Conservation (phyloP, 2,113 vertebrate species). For the Calonectris borealis region DNA sequence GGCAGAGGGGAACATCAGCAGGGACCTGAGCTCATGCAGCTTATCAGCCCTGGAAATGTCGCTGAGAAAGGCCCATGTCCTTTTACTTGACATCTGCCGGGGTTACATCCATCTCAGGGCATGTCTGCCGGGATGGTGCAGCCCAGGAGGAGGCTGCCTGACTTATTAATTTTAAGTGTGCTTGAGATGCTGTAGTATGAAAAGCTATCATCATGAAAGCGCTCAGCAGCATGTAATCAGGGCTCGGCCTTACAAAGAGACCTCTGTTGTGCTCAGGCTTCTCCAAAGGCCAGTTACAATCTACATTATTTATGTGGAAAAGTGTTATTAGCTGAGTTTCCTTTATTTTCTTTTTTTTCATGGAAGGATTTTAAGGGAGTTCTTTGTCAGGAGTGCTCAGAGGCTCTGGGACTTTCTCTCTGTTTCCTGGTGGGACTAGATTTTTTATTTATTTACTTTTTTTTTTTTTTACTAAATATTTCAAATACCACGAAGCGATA, state of each 20-base stretch:
- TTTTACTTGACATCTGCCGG: background rate
- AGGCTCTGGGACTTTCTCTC: background rate
- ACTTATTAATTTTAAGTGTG: background rate
- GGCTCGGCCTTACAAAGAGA: slow-evolving; percentile 3
- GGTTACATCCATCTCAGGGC: background rate
- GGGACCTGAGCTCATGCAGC: background rate
- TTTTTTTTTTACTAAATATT: background rate
- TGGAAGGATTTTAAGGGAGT: slow-evolving; percentile 4
- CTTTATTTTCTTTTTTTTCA: background rate
- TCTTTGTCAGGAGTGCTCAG: background rate
- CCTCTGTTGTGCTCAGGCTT: slow-evolving; percentile 17
- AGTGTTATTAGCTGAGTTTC: slow-evolving; percentile 36
- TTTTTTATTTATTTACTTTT: slow-evolving; percentile 30
- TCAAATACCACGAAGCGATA: slow-evolving; percentile 34
- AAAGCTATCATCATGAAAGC: slow-evolving; percentile 14
- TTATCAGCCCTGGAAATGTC: background rate
- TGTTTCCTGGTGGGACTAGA: background rate
- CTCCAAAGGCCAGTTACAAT: slow-evolving; percentile 49
- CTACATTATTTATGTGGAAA: slow-evolving; percentile 61
- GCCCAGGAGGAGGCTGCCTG: background rate
- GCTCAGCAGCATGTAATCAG: slow-evolving; percentile 6
- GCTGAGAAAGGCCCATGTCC: background rate
- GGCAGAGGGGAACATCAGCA: background rate
- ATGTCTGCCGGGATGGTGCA: background rate
- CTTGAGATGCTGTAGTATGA: background rate